These are phyloP conservation scores for Hymenopus coronatus DNA, from an alignment of 2,888 invertebrate genomes.

Conservation along the genomic window DNA sequence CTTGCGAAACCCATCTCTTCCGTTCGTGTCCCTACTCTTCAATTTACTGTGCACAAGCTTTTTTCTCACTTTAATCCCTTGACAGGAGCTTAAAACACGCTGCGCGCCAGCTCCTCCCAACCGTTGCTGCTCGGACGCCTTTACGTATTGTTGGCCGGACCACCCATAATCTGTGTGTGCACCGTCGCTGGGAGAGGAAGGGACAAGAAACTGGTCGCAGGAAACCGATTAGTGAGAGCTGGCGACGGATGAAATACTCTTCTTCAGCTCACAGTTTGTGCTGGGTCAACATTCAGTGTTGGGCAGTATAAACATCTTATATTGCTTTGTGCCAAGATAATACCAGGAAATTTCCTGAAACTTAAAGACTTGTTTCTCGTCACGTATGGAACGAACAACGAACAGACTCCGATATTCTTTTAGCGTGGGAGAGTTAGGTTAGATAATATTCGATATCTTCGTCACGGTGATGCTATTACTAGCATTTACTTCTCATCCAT, in stretches of 20 bases:
- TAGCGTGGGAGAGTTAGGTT: too few relatives aligned
- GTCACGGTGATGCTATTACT: too few relatives aligned
- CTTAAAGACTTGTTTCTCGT: too few relatives aligned
- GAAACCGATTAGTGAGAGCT: neutral
- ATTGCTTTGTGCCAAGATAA: too few relatives aligned
- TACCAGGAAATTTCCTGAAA: too few relatives aligned
- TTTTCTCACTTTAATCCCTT: conserved; percentile 8
- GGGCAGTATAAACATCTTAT: too few relatives aligned
- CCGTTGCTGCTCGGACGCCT: neutral
- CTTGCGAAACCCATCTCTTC: neutral
- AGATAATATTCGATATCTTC: too few relatives aligned
- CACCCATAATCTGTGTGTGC: neutral
- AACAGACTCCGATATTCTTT: too few relatives aligned
- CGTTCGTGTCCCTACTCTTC: neutral
- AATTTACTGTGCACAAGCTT: conserved; percentile 18
- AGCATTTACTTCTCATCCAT: too few relatives aligned
- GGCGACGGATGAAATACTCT: neutral
- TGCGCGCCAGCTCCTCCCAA: neutral
- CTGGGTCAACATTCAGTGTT: too few relatives aligned
- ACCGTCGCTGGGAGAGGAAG: neutral
- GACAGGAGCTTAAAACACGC: conserved; percentile 19
- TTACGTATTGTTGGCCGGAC: neutral
- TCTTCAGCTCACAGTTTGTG: neutral
- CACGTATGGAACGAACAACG: too few relatives aligned
- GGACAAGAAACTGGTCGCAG: neutral